Evolutionary conservation across 2,113 vertebrate species (phyloP).

Genomic region (Zootoca vivipara): DNA sequence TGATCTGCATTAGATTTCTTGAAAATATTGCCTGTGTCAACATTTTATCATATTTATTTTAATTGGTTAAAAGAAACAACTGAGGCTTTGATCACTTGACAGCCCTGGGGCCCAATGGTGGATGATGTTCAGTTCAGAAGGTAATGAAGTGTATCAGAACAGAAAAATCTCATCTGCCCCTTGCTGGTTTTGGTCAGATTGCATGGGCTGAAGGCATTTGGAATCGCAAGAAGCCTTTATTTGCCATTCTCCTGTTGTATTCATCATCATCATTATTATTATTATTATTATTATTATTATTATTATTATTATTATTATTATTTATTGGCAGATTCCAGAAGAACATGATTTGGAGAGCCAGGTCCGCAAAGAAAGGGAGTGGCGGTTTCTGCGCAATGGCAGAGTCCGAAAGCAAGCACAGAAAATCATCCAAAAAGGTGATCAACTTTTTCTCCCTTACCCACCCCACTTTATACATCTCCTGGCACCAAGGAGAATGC

Average conservation of each 20-base stretch:
- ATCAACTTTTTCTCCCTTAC: slow-evolving; percentile 12
- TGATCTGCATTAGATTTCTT: background rate
- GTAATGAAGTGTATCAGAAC: background rate
- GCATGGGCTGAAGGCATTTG: background rate
- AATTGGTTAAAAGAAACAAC: background rate
- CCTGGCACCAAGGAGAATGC: background rate
- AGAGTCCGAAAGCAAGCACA: slow-evolving; percentile 89
- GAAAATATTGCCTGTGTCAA: background rate
- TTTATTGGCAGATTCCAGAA: slow-evolving; percentile 84
- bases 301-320: background rate
- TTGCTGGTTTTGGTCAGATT: background rate
- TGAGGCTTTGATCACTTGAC: background rate
- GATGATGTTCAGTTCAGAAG: background rate
- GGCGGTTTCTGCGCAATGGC: slow-evolving; percentile 92
- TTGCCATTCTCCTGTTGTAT: too few species aligned
- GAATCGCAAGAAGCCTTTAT: too few species aligned
- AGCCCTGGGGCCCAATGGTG: background rate
- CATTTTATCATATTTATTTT: background rate
- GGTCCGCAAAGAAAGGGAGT: slow-evolving; percentile 93
- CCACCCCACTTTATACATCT: background rate
- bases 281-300: too few species aligned
- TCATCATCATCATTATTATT: too few species aligned
- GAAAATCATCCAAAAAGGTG: slow-evolving; percentile 89
- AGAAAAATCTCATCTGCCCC: background rate
- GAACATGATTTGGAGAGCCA: slow-evolving; percentile 96